Percentiles rank a stretch among this genome's conserved stretches.
phyloP scores from a whole-genome alignment of 2,888 invertebrate species.

The Dorcus hopei region DNA sequence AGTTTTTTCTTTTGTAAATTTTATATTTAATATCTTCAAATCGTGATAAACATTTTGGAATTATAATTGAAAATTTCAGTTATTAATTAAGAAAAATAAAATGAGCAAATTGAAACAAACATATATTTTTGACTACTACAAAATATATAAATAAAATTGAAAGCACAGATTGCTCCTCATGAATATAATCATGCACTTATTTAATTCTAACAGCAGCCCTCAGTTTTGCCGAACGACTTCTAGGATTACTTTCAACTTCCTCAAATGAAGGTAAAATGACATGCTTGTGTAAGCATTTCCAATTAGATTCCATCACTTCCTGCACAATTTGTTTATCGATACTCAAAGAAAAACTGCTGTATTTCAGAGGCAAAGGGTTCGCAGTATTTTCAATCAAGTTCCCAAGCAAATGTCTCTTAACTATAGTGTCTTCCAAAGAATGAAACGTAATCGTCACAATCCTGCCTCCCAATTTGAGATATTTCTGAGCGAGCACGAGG shows the following conservation, averaged over 20 bases:
- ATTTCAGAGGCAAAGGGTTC: constrained; percentile 70
- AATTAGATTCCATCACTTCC: constrained; percentile 62
- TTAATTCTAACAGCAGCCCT: constrained; percentile 76
- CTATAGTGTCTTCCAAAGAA: constrained; percentile 89
- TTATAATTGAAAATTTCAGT: no score
- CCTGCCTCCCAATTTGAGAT: constrained; percentile 74
- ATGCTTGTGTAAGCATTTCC: constrained; percentile 79
- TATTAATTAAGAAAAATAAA: no score
- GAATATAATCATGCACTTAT: constrained; percentile 33
- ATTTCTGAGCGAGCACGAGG: constrained; percentile 72
- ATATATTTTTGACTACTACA: no score
- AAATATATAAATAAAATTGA: no score
- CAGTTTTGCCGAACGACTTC: constrained; percentile 85
- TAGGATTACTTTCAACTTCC: constrained; percentile 76
- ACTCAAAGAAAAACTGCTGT: constrained; percentile 59
- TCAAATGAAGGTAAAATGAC: constrained; percentile 70
- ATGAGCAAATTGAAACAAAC: no score
- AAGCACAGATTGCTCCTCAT: no score
- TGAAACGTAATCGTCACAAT: constrained; percentile 86
- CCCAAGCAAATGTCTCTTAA: constrained; percentile 83
- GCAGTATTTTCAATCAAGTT: constrained; percentile 69
- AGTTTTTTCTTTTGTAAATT: no score
- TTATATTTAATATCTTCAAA: no score
- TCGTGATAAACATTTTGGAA: no score
- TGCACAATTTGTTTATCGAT: constrained; percentile 61